phyloP scores from a whole-genome alignment of 2,113 vertebrate species.

The Taurulus bubalis region DNA sequence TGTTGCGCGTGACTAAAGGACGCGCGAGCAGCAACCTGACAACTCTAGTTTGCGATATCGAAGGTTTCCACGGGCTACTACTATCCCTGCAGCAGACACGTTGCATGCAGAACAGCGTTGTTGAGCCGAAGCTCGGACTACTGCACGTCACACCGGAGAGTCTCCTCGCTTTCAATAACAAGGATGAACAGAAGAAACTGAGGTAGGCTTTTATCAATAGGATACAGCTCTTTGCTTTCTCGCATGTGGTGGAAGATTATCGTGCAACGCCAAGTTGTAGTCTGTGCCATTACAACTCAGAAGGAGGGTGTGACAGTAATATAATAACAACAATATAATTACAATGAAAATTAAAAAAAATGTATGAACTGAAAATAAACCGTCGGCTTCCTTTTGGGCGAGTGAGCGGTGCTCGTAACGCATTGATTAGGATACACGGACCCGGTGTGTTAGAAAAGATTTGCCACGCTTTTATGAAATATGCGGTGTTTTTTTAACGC shows the following conservation, averaged over 20 bases:
- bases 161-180: constrained; percentile 21
- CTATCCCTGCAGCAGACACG: constrained; percentile 53
- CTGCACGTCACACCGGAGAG: constrained; percentile 28
- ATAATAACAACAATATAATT: background rate
- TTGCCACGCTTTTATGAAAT: constrained; percentile 14
- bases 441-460: constrained; percentile 7
- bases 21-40: constrained; percentile 2
- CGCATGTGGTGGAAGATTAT: constrained; percentile 16
- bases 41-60: constrained; percentile 25
- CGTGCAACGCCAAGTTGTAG: constrained; percentile 60
- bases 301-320: constrained; percentile 27
- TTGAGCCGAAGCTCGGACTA: constrained; percentile 57
- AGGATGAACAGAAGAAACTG: constrained; percentile 51
- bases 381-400: background rate
- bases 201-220: constrained; percentile 47
- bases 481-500: background rate
- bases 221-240: background rate
- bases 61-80: constrained; percentile 25
- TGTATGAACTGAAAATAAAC: background rate
- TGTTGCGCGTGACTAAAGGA: background rate
- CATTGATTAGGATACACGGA: constrained; percentile 17
- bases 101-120: constrained; percentile 41
- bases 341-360: background rate
- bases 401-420: constrained; percentile 23
- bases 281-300: constrained; percentile 45